Conservation (phyloP, 2,797 vertebrate species). For the Lacerta agilis region DNA sequence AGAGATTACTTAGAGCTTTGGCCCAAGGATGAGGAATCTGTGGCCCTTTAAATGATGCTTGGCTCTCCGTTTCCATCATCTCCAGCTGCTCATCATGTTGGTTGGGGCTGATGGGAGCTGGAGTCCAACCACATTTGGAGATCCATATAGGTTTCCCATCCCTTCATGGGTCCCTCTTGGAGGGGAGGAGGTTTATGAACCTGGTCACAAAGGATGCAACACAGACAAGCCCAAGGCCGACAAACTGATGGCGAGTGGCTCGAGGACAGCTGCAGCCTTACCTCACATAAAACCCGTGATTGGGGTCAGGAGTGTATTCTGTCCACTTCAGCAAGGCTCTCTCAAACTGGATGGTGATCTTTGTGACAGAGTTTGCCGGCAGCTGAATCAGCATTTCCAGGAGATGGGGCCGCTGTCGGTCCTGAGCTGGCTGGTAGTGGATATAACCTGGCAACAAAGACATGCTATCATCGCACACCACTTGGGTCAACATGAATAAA, state of each 20-base stretch:
- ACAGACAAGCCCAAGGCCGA: too few relatives aligned
- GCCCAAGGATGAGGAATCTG: too few relatives aligned
- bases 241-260: background rate
- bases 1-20: background rate
- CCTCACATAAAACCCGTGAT: slow-evolving; percentile 96
- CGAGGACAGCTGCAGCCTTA: slow-evolving; percentile 55
- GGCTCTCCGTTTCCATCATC: too few relatives aligned
- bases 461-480: background rate
- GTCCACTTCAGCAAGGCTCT: slow-evolving; percentile 97
- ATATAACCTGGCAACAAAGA: slow-evolving; percentile 86
- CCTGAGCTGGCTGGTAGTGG: slow-evolving; percentile 96
- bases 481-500: background rate
- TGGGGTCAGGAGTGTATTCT: slow-evolving; percentile 95
- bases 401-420: slow-evolving; percentile 90
- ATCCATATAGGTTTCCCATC: too few relatives aligned
- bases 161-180: background rate
- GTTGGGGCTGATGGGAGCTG: too few relatives aligned
- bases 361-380: slow-evolving; percentile 93
- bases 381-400: slow-evolving; percentile 97
- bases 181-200: background rate
- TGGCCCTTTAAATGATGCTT: too few relatives aligned
- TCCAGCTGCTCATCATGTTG: too few relatives aligned
- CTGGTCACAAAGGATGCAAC: background rate
- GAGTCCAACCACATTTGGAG: too few relatives aligned
- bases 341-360: slow-evolving; percentile 96